Evolutionary conservation across 2,888 invertebrate genomes (phyloP).

Genomic region (Hemicrepidius hirtus): DNA sequence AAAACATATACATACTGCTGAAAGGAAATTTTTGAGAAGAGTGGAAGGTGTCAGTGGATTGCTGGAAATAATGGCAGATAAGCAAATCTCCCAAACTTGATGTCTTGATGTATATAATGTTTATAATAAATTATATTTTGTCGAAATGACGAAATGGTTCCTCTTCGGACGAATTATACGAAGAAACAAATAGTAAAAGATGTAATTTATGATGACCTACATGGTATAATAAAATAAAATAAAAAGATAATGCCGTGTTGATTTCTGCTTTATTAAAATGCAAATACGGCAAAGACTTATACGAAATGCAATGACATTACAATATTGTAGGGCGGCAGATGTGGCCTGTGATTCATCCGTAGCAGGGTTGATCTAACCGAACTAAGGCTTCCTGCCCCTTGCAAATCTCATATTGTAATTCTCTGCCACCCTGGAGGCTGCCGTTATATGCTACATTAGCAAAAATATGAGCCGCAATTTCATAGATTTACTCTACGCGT

Average conservation of each 20-base stretch:
- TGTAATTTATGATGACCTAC: no score
- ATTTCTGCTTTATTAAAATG: conserved; percentile 51
- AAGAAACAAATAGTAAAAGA: no score
- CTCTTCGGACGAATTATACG: no score
- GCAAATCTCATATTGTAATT: conserved; percentile 51
- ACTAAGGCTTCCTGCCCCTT: conserved; percentile 48
- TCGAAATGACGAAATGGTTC: no score
- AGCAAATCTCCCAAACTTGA: no score
- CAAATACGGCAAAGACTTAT: conserved; percentile 43
- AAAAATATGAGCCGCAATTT: conserved; percentile 44
- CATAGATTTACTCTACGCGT: conserved; percentile 19
- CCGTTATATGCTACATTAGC: conserved; percentile 47
- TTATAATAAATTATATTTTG: no score
- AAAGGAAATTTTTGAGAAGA: no score
- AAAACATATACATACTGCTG: no score
- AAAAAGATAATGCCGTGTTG: conserved; percentile 12
- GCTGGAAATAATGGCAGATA: no score
- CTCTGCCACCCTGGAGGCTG: conserved; percentile 37
- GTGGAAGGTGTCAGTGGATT: no score
- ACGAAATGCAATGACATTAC: conserved; percentile 48
- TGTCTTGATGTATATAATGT: no score
- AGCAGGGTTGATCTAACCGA: conserved; percentile 47
- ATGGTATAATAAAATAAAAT: background rate
- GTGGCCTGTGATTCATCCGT: conserved; percentile 52
- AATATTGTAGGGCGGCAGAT: conserved; percentile 50